These are phyloP conservation scores for Scomber colias DNA, from an alignment of 2,113 vertebrate genomes.

Conservation along the genomic window DNA sequence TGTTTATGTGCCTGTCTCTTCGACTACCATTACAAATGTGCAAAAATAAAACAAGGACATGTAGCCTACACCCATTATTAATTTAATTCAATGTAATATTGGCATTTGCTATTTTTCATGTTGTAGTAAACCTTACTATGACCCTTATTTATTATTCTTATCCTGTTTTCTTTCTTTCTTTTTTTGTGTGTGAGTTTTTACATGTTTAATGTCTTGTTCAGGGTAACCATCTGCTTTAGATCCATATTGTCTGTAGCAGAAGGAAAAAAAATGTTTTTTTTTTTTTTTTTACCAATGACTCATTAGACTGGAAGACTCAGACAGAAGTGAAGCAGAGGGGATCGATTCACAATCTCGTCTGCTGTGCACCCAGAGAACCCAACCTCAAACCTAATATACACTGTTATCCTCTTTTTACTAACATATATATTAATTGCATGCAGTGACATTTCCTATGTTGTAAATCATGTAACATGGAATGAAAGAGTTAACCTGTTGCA, in stretches of 20 bases:
- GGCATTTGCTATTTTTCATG: neutral
- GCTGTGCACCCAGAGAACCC: neutral
- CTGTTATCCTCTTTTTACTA: neutral
- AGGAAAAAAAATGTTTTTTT: neutral
- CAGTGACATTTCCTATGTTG: conserved; percentile 13
- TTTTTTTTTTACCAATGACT: neutral
- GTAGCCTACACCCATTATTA: no score
- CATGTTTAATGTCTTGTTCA: conserved; percentile 14
- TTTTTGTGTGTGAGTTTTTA: neutral
- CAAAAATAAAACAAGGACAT: neutral
- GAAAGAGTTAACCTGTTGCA: neutral
- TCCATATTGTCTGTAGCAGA: neutral
- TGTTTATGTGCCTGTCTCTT: neutral
- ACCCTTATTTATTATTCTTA: neutral
- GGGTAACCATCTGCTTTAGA: conserved; percentile 16
- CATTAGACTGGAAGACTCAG: neutral
- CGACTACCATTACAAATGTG: neutral
- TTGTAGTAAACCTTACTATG: neutral
- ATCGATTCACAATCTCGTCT: neutral
- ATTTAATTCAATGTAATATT: neutral
- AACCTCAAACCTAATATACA: neutral
- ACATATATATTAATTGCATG: neutral
- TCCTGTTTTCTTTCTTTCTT: neutral
- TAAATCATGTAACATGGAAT: neutral
- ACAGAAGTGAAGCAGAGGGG: no score